Evolutionary conservation across 2,888 invertebrate genomes (phyloP), one percentile per base, ranked within the genome.

Genomic region (Plusia festucae): DNA sequence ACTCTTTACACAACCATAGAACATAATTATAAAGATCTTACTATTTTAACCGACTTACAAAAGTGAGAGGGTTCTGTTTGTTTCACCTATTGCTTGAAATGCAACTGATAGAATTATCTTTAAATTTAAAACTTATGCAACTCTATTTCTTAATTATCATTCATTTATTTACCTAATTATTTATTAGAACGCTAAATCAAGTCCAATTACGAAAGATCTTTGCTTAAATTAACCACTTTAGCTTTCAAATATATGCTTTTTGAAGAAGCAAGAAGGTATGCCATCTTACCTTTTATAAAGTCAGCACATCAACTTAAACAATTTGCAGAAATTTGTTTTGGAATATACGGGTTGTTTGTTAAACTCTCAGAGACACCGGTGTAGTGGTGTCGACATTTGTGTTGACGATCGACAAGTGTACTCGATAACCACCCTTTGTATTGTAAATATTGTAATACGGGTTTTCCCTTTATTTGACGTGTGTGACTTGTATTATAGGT

Each of bases 351-450:
- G 20, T 18, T 49, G 46, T 53, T 53, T 32, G 53, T 30, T 15
- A 9, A 53, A 53, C 53, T 32, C 53, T 53, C 30, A 27, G 53
- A 11, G 16, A 32, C 16, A 6, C 22, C 20, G 15, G 52, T 52
- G 27, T 27, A 52, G 46, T 49, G 46, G 46, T 5, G 20, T 49
- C 46, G 46, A 49, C 46, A 49, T 49, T 49, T 11, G 46, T 49
- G 46, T 49, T 49, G 46, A 20, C 46, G 46, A 20, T 22, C 20
- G 24, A 15, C 52, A 52, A 52, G 52, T 52, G 22, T 13, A 52
- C 27, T 52, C 24, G 18, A 49, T 49, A 9, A 18, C 46, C 18
- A 20, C 46, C 46, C 46, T 18, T 49, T 49, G 18, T 20, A n/a
- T n/a, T n/a, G n/a, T n/a, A n/a, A n/a, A n/a, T 20, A 49, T 20